Percentiles rank a stretch among this genome's conserved stretches.
These are phyloP conservation scores for Tenualosa ilisha DNA, from an alignment of 2,797 vertebrate genomes.

Conservation along the genomic window DNA sequence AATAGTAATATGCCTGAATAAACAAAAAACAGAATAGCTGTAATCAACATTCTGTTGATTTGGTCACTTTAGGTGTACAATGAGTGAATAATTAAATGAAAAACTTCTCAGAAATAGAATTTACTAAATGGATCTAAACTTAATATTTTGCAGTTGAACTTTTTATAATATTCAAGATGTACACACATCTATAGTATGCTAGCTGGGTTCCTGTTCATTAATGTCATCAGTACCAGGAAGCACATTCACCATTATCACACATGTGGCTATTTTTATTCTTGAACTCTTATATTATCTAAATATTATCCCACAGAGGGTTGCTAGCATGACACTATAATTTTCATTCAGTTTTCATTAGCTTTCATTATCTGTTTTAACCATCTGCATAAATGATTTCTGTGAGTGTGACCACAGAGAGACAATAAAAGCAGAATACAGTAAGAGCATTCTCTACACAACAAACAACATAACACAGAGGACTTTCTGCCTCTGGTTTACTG, in stretches of 20 bases:
- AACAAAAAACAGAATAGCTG: slow-evolving; percentile 40
- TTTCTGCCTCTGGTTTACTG: not conserved
- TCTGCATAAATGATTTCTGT: not conserved
- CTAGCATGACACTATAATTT: not conserved
- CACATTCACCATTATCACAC: not conserved
- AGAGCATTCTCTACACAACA: not conserved
- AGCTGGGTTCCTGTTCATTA: not conserved
- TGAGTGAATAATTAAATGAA: slow-evolving; percentile 16
- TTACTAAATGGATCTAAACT: not conserved
- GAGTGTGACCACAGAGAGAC: not conserved
- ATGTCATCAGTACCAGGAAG: not conserved
- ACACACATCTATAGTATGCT: not conserved
- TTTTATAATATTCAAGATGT: not conserved
- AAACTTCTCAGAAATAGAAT: not conserved
- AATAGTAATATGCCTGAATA: slow-evolving; percentile 59
- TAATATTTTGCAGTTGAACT: not conserved
- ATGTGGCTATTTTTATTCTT: not conserved
- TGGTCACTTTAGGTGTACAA: not conserved
- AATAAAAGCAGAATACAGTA: not conserved
- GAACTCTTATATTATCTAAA: not conserved
- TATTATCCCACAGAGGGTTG: not conserved
- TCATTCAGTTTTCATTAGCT: not conserved
- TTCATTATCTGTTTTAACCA: not conserved
- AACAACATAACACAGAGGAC: not conserved
- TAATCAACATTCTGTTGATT: slow-evolving; percentile 23